Conservation (phyloP, 2,113 vertebrate genomes). For the Sceloporus undulatus region DNA sequence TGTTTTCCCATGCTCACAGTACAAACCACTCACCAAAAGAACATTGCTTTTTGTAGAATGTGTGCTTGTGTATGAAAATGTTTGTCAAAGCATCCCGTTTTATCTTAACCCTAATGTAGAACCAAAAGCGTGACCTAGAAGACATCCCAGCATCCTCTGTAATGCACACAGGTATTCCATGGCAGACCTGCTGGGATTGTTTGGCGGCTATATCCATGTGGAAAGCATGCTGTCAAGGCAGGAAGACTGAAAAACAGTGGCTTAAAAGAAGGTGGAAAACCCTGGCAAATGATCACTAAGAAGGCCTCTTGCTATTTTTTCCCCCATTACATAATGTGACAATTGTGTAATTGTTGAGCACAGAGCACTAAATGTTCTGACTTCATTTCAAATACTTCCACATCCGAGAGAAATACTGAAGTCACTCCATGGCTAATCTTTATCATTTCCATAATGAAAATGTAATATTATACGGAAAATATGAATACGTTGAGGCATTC, state of each 20-base stretch:
- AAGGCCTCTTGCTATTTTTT: slow-evolving; percentile 3
- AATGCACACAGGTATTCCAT: slow-evolving; percentile 5
- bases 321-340: neutral
- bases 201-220: neutral
- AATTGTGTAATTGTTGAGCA: slow-evolving; percentile 9
- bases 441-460: slow-evolving; percentile 45
- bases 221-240: neutral
- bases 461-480: slow-evolving; percentile 52
- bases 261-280: slow-evolving; percentile 28
- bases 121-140: neutral
- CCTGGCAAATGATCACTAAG: neutral
- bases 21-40: neutral
- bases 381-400: neutral
- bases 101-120: neutral
- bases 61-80: neutral
- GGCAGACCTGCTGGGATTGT: neutral
- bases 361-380: neutral
- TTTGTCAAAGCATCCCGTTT: neutral
- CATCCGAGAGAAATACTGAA: slow-evolving; percentile 14
- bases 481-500: neutral
- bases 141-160: neutral
- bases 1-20: neutral
- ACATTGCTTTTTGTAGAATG: neutral
- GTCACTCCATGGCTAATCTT: slow-evolving; percentile 17
- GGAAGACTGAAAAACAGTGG: neutral